Base-by-base conservation (phyloP, 2,888 invertebrate species). In the Amorpha juglandis region DNA sequence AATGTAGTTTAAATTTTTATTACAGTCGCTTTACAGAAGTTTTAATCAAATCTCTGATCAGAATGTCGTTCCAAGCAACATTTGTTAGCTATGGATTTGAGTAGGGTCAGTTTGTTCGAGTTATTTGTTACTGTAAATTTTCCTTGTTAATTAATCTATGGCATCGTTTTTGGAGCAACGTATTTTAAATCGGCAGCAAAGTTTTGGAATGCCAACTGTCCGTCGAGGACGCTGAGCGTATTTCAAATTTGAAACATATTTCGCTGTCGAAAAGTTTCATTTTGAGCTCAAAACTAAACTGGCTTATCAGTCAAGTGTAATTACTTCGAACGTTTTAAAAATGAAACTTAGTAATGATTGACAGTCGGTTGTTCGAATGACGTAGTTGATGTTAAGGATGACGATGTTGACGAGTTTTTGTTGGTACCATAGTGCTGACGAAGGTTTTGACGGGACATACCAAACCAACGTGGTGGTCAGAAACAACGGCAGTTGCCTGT, bases 371-470 rank as follows among this genome's bases (percentile, higher is more conserved):
- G 19, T 58, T 35, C 58, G 58, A 42, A 58, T 2, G 19, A 58
- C 35, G 6, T 58, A 58, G 42, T 58, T 42, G 14, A 58, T 58
- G 58, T 38, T 55, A 16, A 38, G 58, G 42, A 42, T 19, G 58
- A 58, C 42, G 58, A 58, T 58, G 58, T 53, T 55, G 64, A 64
- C 64, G 48, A 55, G 55, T 64, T 58, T 64, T 64, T 47, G 55
- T 64, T 66, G 66, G 63, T 66, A 55, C 52, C 71, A 81, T 94
- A 99, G 99, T 96, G 99, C 99, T 95, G 99, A 99, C 96, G 99
- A 99, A 95, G 98, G 98, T 95, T 99, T 99, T 96, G 99, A 99
- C 95, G 98, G 99, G 94, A 99, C 99, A 90, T 99, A 97, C 96
- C 99, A 98, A 94, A 99, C 99, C 93, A 99, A 99, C 95, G 98